phyloP scores from a whole-genome alignment of 2,113 vertebrate genomes.

The Polypterus senegalus region DNA sequence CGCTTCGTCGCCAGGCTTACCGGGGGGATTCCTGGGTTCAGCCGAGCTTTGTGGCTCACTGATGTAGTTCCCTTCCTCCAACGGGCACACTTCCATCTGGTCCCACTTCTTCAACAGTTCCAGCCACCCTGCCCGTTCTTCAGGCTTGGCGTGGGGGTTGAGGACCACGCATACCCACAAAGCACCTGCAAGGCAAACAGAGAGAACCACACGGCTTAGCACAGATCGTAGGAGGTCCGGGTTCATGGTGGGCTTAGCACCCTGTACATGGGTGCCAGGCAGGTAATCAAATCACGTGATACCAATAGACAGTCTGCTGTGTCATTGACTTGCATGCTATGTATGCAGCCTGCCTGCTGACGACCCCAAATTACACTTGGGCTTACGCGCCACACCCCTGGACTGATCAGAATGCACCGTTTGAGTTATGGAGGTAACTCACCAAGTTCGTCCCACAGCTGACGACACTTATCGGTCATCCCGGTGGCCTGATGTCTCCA shows the following conservation, averaged over 20 bases:
- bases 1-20: no score
- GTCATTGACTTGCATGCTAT: no score
- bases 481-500: conserved; percentile 47
- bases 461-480: conserved; percentile 48
- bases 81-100: conserved; percentile 37
- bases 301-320: no score
- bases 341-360: no score
- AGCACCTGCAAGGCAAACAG: conserved; percentile 29
- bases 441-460: conserved; percentile 54
- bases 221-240: no score
- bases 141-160: conserved; percentile 42
- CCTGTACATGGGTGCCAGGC: no score
- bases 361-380: no score
- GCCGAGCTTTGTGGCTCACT: conserved; percentile 16
- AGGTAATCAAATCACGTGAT: no score
- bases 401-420: neutral
- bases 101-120: conserved; percentile 42
- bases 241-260: no score
- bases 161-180: conserved; percentile 48
- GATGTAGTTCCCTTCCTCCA: conserved; percentile 47
- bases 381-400: no score
- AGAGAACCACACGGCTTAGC: no score
- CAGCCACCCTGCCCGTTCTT: conserved; percentile 40
- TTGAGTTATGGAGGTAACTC: conserved; percentile 7
- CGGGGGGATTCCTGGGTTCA: neutral